These are phyloP conservation scores for Rhimphoctona megacephalus DNA, from an alignment of 2,888 invertebrate species.

Conservation along the genomic window DNA sequence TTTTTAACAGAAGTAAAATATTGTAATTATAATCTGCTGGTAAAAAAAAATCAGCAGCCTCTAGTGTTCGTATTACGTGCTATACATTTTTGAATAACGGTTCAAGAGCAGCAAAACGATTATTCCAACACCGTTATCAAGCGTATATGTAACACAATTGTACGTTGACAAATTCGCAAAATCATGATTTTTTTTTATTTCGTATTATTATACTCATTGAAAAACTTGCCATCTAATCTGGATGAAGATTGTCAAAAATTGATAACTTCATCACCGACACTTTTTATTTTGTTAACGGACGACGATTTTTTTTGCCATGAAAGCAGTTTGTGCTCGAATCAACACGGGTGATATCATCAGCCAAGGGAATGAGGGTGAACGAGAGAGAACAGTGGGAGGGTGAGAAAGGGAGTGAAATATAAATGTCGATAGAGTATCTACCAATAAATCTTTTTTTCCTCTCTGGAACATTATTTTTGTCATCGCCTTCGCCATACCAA, in stretches of 20 bases:
- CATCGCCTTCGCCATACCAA: conserved; percentile 16
- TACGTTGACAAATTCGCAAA: neutral
- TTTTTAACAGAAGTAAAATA: no score
- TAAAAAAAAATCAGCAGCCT: no score
- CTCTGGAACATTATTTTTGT: conserved; percentile 27
- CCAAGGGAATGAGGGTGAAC: neutral
- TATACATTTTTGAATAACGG: neutral
- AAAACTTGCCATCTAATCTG: neutral
- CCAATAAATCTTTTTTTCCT: conserved; percentile 8
- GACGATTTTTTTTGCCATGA: no score
- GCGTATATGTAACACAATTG: neutral
- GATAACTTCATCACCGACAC: conserved; percentile 2
- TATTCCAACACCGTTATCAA: neutral
- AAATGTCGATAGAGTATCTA: conserved; percentile 27
- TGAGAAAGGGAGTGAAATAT: neutral
- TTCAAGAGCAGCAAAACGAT: neutral
- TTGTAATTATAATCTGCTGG: no score
- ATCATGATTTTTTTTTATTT: neutral
- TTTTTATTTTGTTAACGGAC: neutral
- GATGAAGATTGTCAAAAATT: neutral
- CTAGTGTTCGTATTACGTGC: neutral
- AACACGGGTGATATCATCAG: conserved; percentile 13
- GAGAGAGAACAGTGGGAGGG: neutral
- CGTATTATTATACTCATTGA: neutral
- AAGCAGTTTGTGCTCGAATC: neutral